Base-by-base conservation (phyloP, 2,888 invertebrate species). In the Ennomos erosarius region DNA sequence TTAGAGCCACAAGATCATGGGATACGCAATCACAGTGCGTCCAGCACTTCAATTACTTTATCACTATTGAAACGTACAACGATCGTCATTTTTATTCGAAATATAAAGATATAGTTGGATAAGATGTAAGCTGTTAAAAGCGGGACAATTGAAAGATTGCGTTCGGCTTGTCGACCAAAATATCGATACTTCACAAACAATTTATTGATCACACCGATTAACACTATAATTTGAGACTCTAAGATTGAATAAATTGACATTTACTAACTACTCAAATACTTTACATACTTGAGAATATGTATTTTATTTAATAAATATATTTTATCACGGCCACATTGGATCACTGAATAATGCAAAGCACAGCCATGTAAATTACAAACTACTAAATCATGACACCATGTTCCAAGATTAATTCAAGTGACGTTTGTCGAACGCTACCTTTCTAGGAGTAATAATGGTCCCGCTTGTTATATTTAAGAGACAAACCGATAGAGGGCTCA, bases 401-500 rank as follows among this genome's bases (percentile, higher is more conserved):
- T 26, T 52, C 50, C 45, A 61, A 57, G 50, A 63, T 47, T 63
- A 40, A 51, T 40, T 56, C 55, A 59, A 57, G 45, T 26, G 58
- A 56, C 57, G 59, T 42, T 52, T 55, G 67, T 57, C 65, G 67
- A 69, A 69, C 69, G 69, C 67, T 45, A 67, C 59, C 69, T 69
- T 69, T 64, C 62, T 43, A 10, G 46, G 42, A 49, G 45, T 37
- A 69, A 64, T 69, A 48, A 64, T 69, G 49, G 68, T 71, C 79
- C 73, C 76, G 75, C 79, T 74, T 71, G 46, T 55, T 57, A 26
- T 42, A 74, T 43, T 62, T 48, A 55, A 73, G 71, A 76, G 69
- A 73, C 69, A 71, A 73, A 74, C 72, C 59, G 65, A 73, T 71
- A 64, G 64, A 71, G 73, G 73, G 67, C 62, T 66, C 61, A 72